A percentile compares a stretch with the other conserved stretches of the same genome.
Evolutionary conservation across 2,797 vertebrate species (phyloP).

Genomic region (Xerus rutilus): DNA sequence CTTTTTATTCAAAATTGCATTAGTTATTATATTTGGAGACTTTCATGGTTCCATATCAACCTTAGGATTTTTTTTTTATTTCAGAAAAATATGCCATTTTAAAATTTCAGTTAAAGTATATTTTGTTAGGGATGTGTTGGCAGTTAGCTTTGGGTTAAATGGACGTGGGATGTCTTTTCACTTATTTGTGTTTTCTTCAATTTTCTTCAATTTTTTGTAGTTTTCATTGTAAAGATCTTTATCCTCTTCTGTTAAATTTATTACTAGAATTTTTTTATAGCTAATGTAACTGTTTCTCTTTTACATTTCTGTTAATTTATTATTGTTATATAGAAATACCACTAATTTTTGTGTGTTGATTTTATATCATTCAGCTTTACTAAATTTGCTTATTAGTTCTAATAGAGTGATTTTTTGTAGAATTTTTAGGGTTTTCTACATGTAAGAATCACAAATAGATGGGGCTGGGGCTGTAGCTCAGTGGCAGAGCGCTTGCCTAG

Average conservation of each 20-base stretch:
- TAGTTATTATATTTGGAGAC: background rate
- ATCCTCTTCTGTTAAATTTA: background rate
- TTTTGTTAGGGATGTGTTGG: background rate
- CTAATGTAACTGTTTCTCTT: background rate
- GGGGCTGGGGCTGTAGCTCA: no score
- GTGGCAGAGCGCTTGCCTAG: no score
- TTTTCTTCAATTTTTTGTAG: background rate
- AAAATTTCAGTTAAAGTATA: background rate
- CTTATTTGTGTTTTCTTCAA: no score
- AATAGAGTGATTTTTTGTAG: background rate
- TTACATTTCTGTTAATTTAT: background rate
- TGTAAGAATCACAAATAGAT: background rate
- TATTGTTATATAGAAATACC: background rate
- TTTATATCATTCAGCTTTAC: background rate
- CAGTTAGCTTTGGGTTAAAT: background rate
- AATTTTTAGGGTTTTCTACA: background rate
- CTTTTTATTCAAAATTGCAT: background rate
- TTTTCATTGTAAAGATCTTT: background rate
- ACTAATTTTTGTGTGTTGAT: background rate
- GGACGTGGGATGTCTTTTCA: background rate
- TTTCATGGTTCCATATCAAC: background rate
- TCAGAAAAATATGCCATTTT: background rate
- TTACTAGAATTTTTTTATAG: background rate
- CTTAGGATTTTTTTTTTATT: background rate
- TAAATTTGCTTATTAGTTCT: background rate